Evolutionary conservation across 2,888 invertebrate genomes (phyloP), one percentile per base, ranked within the genome.

Genomic region (Leptinotarsa juncta): DNA sequence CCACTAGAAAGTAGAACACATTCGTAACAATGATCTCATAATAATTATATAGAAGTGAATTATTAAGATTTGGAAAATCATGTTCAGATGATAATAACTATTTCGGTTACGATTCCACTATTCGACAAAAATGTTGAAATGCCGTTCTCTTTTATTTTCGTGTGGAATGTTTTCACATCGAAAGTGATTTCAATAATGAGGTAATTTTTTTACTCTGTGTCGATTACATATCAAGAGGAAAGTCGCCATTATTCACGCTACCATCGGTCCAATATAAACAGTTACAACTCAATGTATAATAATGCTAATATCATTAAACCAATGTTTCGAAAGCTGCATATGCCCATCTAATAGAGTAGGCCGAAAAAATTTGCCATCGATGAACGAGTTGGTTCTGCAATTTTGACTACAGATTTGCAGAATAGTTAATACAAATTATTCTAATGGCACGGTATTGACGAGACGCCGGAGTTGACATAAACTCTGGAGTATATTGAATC

Each of bases 171-270:
- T 20, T 23, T 23, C 57, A 57, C 23, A 57, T 20, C 20, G 57
- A 57, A 57, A 57, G 57, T 57, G 23, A 57, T 57, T 57, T 57
- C 26, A 23, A 23, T 23, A 57, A 23, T 57, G 20, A 57, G 57
- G 3, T 57, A 57, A 23, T 57, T 57, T 23, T 23, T 15, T 23
- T 42, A 57, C 16, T 12, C 57, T 15, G 4, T 57, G 23, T 57
- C 10, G 20, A 57, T 57, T 57, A 14, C 15, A 20, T 23, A 10
- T 23, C 23, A 57, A 15, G 15, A 57, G 15, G 57, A 57, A 53
- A 53, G 18, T 53, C 3, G 12, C 18, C 18, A 53, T 53, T 18
- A 18, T 18, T 42, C 42, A 42, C 42, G 42, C 42, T 42, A 10
- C 42, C 42, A 10, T 42, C 42, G 42, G 42, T 42, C 12, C 42